Evolutionary conservation across 2,888 invertebrate genomes (phyloP), one percentile per base, ranked within the genome.

Genomic region (Cylloceria caligata): DNA sequence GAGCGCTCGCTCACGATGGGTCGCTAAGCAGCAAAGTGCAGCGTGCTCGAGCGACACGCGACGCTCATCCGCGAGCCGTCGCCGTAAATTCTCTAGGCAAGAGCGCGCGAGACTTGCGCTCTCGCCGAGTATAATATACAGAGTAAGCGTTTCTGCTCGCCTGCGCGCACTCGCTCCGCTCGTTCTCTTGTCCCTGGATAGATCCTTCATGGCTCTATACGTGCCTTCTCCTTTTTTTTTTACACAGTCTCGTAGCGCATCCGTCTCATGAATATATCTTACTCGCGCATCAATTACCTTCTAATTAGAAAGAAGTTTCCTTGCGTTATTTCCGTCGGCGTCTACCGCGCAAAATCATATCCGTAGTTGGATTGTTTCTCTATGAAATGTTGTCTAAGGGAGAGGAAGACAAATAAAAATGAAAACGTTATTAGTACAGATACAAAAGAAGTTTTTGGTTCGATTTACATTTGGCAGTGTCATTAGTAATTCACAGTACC

Each of bases 81-180:
- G 82, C 86, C 81, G 77, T 84, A 84, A 84, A 84, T 84, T 84
- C 75, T 74, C 81, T 79, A 83, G 81, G 65, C 79, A 52, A 81
- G 79, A 68, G 34, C 52, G 76, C 19, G 39, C 13, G 71, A 69
- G 52, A 34, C 39, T 19, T n/a, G 16, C 7, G 1, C 39, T 1
- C 9, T 19, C 62, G 55, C 49, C 52, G 39, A 42, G 55, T 36
- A 65, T 27, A 67, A 74, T 36, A 49, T 69, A 36, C 21, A 36
- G 34, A 62, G 57, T 62, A 62, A 64, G 21, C 36, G 39, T 73
- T 52, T 24, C 21, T 62, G 16, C 47, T 45, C 34, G 27, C 11
- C 2, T 24, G 39, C 62, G 34, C 62, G 55, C 39, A 69, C 65
- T 78, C 30, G 57, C 47, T 57, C 45, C n/a, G 16, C 19, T 45